Base-by-base conservation (phyloP, 2,113 vertebrate genomes). In the Paracanthobrama guichenoti region DNA sequence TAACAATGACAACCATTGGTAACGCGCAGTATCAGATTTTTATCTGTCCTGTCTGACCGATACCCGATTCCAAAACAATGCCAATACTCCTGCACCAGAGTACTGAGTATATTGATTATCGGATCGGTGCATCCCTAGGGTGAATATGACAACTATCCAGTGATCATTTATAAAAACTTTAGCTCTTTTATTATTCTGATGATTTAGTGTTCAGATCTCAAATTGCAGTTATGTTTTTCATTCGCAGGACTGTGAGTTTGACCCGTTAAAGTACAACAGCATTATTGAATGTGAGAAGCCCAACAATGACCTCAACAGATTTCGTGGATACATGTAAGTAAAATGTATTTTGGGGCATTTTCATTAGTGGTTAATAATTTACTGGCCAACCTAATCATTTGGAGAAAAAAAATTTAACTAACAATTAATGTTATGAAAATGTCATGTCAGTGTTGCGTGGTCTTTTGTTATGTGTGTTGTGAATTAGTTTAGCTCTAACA, bases 241-340 rank as follows among this genome's bases (percentile, higher is more conserved):
- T 83, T 94, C 95, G 46, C 90, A 99, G 98, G 98, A 97, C 89
- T 95, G 96, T 39, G 97, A 98, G 71, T 99, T 99, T 89, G 95
- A 98, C 86, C 98, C 97, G 0, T 77, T 96, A 85, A 98, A 94
- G 86, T 99, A 98, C 94, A 96, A 95, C 93, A 95, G 96, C 42
- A n/a, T 96, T 1, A 97, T 99, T 77, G 98, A 99, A 91, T 99
- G 98, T 44, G 98, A 99, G 92, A 98, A 97, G 89, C 98, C 98
- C 75, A 99, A 99, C 93, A 98, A 98, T 4, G 96, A 99, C 92
- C 94, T 99, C 89, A 97, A 94, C 91, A 93, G 97, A 86, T 99
- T 99, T 91, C 93, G 93, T 85, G 98, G 98, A 57, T 97, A 96
- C 95, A 97, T 97, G 98, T 99, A 93, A 99, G 98, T 98, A 50